Conservation (phyloP, 1,140 invertebrate species). For the Psix sp. region DNA sequence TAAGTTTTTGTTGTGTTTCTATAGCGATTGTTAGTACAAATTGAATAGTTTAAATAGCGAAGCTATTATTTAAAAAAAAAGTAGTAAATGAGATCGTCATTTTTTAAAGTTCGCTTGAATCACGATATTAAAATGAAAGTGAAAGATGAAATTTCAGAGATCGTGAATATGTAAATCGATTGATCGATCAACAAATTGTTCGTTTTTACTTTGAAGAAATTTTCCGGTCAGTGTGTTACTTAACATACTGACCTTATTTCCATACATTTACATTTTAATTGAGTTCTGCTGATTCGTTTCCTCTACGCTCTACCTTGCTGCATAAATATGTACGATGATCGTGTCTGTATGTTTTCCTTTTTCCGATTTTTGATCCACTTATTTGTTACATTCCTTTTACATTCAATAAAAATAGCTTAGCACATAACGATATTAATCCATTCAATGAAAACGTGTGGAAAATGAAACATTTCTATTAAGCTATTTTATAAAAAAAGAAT, state of each 20-base stretch:
- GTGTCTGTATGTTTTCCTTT: constrained; percentile 17
- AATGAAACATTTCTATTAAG: too few relatives aligned
- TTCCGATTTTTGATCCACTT: constrained; percentile 31
- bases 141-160: neutral
- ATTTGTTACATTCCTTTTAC: constrained; percentile 22
- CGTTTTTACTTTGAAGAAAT: constrained; percentile 34
- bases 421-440: neutral
- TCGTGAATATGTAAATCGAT: constrained; percentile 25
- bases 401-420: constrained; percentile 9
- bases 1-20: too few relatives aligned
- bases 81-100: too few relatives aligned
- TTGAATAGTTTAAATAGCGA: too few relatives aligned
- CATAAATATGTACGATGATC: constrained; percentile 50
- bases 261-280: constrained; percentile 77
- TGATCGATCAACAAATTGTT: constrained; percentile 26
- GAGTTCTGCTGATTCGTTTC: constrained; percentile 57
- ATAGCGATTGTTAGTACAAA: too few relatives aligned
- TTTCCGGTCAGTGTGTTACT: constrained; percentile 68
- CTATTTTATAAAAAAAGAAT: too few relatives aligned
- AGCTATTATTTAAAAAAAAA: too few relatives aligned
- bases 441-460: neutral
- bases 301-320: constrained; percentile 14
- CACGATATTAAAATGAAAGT: too few relatives aligned
- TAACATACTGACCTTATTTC: constrained; percentile 69
- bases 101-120: too few relatives aligned